Conservation (phyloP, 2,113 vertebrate genomes). For the Delphinapterus leucas region DNA sequence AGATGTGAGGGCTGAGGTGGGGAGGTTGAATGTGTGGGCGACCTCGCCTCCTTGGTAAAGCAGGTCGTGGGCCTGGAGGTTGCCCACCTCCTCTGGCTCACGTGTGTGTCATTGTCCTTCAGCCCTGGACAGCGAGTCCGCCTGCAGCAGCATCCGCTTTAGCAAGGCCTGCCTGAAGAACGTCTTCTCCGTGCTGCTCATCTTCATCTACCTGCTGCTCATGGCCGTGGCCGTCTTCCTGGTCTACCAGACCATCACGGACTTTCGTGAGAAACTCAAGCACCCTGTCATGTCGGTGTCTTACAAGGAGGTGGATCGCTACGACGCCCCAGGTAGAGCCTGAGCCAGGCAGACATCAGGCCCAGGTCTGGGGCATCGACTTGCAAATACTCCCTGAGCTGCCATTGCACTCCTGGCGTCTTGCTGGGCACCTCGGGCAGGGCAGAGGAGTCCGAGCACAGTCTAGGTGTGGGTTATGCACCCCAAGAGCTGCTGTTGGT, state of each 20-base stretch:
- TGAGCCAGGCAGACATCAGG: rapidly evolving
- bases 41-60: background rate
- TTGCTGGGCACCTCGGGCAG: rapidly evolving
- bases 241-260: conserved; percentile 96
- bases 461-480: background rate
- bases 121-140: conserved; percentile 82
- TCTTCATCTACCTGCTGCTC: conserved; percentile 94
- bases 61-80: background rate
- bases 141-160: conserved; percentile 82
- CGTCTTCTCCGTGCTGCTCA: conserved; percentile 92
- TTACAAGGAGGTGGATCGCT: conserved; percentile 94
- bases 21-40: background rate
- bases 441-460: background rate
- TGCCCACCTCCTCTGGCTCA: background rate
- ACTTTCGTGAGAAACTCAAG: conserved; percentile 94
- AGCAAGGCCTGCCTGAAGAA: conserved; percentile 96
- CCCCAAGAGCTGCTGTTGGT: rapidly evolving
- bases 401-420: rapidly evolving
- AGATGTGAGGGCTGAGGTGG: background rate
- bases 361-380: background rate
- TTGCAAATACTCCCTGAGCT: background rate
- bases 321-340: conserved; percentile 90
- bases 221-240: conserved; percentile 94
- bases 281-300: conserved; percentile 98
- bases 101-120: background rate